A percentile compares a stretch with the other conserved stretches of the same genome.
Evolutionary conservation across 2,113 vertebrate species (phyloP).

Genomic region (Pardalotus punctatus): DNA sequence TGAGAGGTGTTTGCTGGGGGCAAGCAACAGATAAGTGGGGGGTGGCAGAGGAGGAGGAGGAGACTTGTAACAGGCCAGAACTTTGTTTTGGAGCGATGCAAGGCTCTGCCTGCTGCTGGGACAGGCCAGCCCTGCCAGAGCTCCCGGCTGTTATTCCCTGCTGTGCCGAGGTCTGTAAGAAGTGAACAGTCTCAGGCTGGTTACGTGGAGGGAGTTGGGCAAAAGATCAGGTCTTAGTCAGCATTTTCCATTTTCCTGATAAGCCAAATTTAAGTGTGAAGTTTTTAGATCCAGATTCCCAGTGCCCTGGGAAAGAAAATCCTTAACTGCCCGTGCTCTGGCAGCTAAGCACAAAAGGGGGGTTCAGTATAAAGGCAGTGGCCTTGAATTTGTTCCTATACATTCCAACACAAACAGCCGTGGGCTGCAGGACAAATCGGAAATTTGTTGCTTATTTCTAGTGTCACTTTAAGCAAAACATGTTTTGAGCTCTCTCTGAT

Average conservation of each 20-base stretch:
- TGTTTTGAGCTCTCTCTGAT: neutral
- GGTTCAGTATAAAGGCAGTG: neutral
- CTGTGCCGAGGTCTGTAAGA: neutral
- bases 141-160: neutral
- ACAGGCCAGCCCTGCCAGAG: neutral
- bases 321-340: neutral
- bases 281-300: neutral
- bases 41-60: neutral
- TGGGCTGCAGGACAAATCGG: neutral
- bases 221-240: constrained; percentile 17
- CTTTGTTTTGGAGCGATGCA: neutral
- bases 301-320: neutral
- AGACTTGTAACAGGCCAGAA: neutral
- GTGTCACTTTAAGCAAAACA: neutral
- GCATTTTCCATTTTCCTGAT: constrained; percentile 48
- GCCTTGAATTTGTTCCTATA: neutral
- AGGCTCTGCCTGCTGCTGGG: neutral
- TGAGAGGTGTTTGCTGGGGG: neutral
- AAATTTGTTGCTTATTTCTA: neutral
- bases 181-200: neutral
- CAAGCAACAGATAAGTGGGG: rapidly evolving
- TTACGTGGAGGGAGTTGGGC: neutral
- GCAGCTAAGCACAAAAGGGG: neutral
- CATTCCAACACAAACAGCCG: neutral
- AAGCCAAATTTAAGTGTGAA: neutral